Base-by-base conservation (phyloP, 2,888 invertebrate species). In the Epistrophella euchroma region DNA sequence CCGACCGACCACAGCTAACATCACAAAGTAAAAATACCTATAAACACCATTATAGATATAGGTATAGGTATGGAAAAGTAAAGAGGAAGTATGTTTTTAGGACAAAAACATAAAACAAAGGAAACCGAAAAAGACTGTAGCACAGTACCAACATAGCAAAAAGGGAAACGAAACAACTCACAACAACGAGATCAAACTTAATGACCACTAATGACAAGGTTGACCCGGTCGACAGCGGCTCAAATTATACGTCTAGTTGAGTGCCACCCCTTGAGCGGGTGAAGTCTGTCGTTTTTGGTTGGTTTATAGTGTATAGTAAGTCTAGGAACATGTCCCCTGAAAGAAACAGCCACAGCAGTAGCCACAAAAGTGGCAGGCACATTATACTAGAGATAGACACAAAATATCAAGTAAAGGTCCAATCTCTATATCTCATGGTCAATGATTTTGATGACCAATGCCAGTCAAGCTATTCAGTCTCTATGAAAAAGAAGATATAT, bases 191-290 rank as follows among this genome's bases (percentile, higher is more conserved):
- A 88, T 88, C 88, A 83, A 85, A 88, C 88, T 88, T 88, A 88
- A 88, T 88, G 88, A 88, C 88, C 88, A 83, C 86, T 88, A 88
- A 88, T 88, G 88, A 88, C 88, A 88, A 87, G 88, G 88, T 88
- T 87, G 88, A 88, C 88, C 88, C 87, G 83, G 88, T 88, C 88
- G 88, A 88, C 88, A 88, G 87, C 81, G 82, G 68, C 83, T 76
- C 87, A 88, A 88, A 88, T 88, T 88, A 88, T 86, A 88, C 86
- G 88, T 88, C 88, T 86, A 66, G 80, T 80, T 81, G 72, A 47
- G 76, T 62, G 28, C 81, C 80, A 81, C 85, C 85, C 81, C 76
- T 64, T 28, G 32, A 56, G 64, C 72, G 71, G 77, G 58, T 52
- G 72, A 82, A 50, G 76, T 79, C 74, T 74, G 28, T 47, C 76